phyloP scores from a whole-genome alignment of 2,888 invertebrate species.

The Spicauda simplicius region DNA sequence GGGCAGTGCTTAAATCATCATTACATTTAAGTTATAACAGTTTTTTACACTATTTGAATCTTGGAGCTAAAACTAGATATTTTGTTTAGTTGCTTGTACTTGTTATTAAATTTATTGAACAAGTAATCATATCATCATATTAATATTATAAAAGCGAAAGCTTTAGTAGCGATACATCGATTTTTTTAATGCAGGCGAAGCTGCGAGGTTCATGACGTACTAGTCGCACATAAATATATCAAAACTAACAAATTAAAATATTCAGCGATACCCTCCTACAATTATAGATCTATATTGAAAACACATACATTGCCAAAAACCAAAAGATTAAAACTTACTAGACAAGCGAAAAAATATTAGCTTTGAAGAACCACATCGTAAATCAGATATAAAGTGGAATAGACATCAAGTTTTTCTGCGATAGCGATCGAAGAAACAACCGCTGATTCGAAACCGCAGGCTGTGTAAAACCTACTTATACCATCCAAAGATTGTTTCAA shows the following conservation, averaged over 20 bases:
- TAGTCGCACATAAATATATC: background rate
- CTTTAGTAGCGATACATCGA: too few species aligned
- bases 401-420: conserved; percentile 15
- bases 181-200: too few species aligned
- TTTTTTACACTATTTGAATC: too few species aligned
- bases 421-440: conserved; percentile 26
- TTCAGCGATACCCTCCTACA: background rate
- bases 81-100: too few species aligned
- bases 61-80: too few species aligned
- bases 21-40: too few species aligned
- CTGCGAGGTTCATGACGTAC: too few species aligned
- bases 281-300: background rate
- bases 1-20: too few species aligned
- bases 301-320: conserved; percentile 37
- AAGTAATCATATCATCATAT: too few species aligned
- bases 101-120: too few species aligned
- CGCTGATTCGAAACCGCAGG: conserved; percentile 9
- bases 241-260: background rate
- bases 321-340: conserved; percentile 34
- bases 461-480: conserved; percentile 8
- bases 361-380: conserved; percentile 19
- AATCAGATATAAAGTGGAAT: conserved; percentile 12
- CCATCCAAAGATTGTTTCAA: conserved; percentile 1
- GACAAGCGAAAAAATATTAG: conserved; percentile 27
- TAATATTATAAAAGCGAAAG: too few species aligned